Evolutionary conservation across 2,797 vertebrate species (phyloP).

Genomic region (Sitta carolinensis): DNA sequence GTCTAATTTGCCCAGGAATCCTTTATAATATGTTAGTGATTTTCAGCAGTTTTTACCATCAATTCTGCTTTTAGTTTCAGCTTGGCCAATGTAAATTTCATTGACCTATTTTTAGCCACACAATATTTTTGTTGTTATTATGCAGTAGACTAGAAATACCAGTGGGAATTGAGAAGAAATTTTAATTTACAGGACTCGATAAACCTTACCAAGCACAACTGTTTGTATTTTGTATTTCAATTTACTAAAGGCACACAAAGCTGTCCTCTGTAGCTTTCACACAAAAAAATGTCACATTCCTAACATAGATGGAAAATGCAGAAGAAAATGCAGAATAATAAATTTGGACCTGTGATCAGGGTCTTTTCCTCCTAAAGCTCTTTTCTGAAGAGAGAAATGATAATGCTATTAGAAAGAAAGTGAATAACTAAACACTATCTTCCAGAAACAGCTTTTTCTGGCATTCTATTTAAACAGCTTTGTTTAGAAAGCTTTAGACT

Average conservation of each 20-base stretch:
- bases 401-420: not conserved
- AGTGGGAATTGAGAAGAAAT: not conserved
- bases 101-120: not conserved
- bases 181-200: not conserved
- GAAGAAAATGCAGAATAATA: not conserved
- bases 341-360: not conserved
- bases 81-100: not conserved
- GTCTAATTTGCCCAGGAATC: not conserved
- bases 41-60: not conserved
- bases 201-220: not conserved
- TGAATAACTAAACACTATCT: not conserved
- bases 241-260: not conserved
- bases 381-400: not conserved
- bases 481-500: conserved; percentile 17
- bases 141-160: not conserved
- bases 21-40: not conserved
- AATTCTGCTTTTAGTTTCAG: not conserved
- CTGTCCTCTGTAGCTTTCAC: not conserved
- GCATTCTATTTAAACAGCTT: not conserved
- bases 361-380: not conserved
- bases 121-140: not conserved
- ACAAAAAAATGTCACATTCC: not conserved
- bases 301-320: not conserved
- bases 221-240: not conserved
- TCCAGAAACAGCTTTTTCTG: not conserved